These are phyloP conservation scores for Geophilus truncorum DNA, from an alignment of 2,888 invertebrate species.

Conservation along the genomic window DNA sequence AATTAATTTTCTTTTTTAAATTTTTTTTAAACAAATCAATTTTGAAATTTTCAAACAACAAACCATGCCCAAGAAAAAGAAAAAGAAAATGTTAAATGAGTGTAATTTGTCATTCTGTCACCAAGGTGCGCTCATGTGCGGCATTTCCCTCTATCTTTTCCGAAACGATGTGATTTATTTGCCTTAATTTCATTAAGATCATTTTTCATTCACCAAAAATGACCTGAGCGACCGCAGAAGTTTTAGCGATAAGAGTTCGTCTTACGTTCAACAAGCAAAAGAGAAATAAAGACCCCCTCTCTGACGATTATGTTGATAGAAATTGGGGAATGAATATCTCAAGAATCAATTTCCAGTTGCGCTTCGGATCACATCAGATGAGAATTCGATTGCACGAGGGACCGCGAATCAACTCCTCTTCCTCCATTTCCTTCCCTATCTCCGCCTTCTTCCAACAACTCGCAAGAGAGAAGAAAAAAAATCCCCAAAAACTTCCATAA, in stretches of 20 bases:
- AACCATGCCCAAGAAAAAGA: too few species aligned
- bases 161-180: conserved; percentile 31
- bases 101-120: conserved; percentile 33
- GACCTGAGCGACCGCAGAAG: conserved; percentile 26
- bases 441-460: neutral
- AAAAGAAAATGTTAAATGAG: neutral
- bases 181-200: conserved; percentile 34
- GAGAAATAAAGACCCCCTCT: neutral
- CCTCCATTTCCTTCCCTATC: conserved; percentile 1
- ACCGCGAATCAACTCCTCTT: conserved; percentile 7
- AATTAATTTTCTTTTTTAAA: too few species aligned
- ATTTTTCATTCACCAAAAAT: conserved; percentile 31
- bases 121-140: conserved; percentile 28
- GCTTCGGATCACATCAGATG: conserved; percentile 23
- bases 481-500: conserved; percentile 25
- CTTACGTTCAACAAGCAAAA: conserved; percentile 1
- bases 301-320: conserved; percentile 17
- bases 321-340: conserved; percentile 24
- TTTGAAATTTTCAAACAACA: too few species aligned
- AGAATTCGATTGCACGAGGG: conserved; percentile 31
- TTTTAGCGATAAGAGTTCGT: neutral
- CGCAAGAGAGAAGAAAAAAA: neutral
- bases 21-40: too few species aligned
- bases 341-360: conserved; percentile 2
- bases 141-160: neutral